phyloP scores from a whole-genome alignment of 1,140 invertebrate species.

The Pseudachorutes palmiensis region DNA sequence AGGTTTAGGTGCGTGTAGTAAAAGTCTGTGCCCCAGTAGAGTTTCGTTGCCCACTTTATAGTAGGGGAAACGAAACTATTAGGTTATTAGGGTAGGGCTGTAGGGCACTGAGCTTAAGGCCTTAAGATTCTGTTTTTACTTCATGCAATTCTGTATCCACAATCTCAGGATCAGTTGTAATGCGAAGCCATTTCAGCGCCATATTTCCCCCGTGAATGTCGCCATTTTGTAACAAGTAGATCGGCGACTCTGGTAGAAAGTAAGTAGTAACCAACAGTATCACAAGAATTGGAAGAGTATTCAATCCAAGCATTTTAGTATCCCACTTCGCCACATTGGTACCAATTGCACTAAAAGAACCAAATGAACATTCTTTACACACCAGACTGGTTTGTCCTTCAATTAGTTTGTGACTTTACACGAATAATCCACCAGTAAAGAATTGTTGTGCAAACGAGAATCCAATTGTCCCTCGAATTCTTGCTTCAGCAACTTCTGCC shows the following conservation, averaged over 20 bases:
- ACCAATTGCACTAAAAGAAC: no score
- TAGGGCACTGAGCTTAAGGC: no score
- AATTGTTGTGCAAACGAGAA: conserved; percentile 23
- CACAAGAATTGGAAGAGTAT: background rate
- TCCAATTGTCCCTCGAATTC: conserved; percentile 51
- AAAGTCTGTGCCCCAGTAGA: no score
- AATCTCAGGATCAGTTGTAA: background rate
- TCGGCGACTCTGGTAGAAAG: background rate
- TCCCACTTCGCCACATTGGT: background rate
- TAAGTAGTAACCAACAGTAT: background rate
- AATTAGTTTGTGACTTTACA: no score
- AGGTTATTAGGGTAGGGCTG: no score
- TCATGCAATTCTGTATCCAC: background rate
- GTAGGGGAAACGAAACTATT: no score
- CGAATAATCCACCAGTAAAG: conserved; percentile 49
- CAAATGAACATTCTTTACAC: no score
- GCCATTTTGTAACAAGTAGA: background rate
- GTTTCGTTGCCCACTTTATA: no score
- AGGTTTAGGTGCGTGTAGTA: no score
- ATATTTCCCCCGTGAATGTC: background rate
- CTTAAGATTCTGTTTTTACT: no score
- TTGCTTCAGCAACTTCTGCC: conserved; percentile 52
- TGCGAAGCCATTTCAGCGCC: background rate
- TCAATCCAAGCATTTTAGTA: background rate
- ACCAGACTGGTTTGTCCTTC: no score